Percentiles rank a stretch among this genome's conserved stretches.
Evolutionary conservation across 1,140 invertebrate species (phyloP).

Genomic region (Zaprionus africanus): DNA sequence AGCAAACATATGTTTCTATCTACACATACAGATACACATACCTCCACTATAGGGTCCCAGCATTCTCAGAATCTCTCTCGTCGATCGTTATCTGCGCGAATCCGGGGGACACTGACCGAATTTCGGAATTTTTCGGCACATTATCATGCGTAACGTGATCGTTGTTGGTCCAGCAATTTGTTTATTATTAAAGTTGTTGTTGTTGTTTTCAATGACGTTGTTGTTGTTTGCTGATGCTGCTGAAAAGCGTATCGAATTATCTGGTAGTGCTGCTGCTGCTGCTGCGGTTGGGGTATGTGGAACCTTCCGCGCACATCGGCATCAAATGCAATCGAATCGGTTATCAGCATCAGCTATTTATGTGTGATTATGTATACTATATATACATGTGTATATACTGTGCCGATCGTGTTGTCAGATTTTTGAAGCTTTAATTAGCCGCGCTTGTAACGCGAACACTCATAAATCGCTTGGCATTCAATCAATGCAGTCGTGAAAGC

Average conservation of each 20-base stretch:
- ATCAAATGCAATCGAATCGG: conserved; percentile 45
- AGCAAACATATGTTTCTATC: not conserved
- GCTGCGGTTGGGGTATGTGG: conserved; percentile 28
- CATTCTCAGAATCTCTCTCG: not conserved
- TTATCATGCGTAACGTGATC: not conserved
- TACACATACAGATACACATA: not conserved
- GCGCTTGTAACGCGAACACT: conserved; percentile 72
- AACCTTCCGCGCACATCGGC: conserved; percentile 37
- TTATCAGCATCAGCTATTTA: conserved; percentile 41
- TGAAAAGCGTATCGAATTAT: conserved; percentile 32
- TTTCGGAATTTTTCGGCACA: conserved; percentile 2
- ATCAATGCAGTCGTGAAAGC: conserved; percentile 75
- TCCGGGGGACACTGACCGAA: not conserved
- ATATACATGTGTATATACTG: conserved; percentile 19
- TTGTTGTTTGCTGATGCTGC: conserved; percentile 15
- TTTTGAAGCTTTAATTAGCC: conserved; percentile 74
- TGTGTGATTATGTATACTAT: conserved; percentile 27
- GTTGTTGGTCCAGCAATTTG: not conserved
- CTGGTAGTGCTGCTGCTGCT: not conserved
- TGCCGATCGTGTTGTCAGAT: conserved; percentile 35
- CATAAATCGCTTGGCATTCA: conserved; percentile 76
- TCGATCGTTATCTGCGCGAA: not conserved
- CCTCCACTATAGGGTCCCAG: not conserved
- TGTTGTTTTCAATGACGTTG: conserved; percentile 8
- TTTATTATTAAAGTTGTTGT: conserved; percentile 12